Evolutionary conservation across 1,140 invertebrate genomes (phyloP).

Genomic region (Pseudomyrmex flavicornis): DNA sequence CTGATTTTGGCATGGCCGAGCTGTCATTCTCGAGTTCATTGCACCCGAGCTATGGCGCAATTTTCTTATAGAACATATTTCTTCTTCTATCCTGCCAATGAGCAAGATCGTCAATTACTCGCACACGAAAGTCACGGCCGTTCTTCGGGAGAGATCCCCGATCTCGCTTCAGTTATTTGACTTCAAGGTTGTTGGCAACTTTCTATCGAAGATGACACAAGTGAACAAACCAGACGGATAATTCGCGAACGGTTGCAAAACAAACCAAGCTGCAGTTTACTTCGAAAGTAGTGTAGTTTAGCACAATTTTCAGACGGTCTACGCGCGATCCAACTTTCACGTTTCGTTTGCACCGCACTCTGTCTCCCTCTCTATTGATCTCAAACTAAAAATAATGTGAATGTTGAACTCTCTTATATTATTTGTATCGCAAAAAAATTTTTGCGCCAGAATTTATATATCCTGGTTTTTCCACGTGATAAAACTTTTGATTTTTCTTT

Average conservation of each 20-base stretch:
- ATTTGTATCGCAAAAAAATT: not conserved
- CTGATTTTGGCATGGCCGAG: too few relatives aligned
- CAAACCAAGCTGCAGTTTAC: not conserved
- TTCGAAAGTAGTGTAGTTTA: too few relatives aligned
- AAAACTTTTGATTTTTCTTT: slow-evolving; percentile 21
- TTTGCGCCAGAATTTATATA: not conserved
- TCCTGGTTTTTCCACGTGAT: not conserved
- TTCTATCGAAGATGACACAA: slow-evolving; percentile 12
- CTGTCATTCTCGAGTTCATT: slow-evolving; percentile 27
- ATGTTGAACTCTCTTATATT: too few relatives aligned
- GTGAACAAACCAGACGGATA: slow-evolving; percentile 4
- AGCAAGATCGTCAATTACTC: slow-evolving; percentile 20
- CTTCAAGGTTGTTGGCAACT: slow-evolving; percentile 7
- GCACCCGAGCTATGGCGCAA: not conserved
- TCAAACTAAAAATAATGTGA: too few relatives aligned
- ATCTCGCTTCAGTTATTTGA: slow-evolving; percentile 36
- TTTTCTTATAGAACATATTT: slow-evolving; percentile 4
- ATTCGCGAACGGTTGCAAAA: slow-evolving; percentile 22
- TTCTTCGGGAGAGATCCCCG: slow-evolving; percentile 17
- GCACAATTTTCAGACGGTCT: too few relatives aligned
- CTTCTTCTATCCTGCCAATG: slow-evolving; percentile 27
- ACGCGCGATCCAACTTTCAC: too few relatives aligned
- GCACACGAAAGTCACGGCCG: slow-evolving; percentile 42
- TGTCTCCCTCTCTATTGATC: too few relatives aligned
- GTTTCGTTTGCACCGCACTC: too few relatives aligned